Conservation (phyloP, 1,140 invertebrate species). For the Charaxes varanes region DNA sequence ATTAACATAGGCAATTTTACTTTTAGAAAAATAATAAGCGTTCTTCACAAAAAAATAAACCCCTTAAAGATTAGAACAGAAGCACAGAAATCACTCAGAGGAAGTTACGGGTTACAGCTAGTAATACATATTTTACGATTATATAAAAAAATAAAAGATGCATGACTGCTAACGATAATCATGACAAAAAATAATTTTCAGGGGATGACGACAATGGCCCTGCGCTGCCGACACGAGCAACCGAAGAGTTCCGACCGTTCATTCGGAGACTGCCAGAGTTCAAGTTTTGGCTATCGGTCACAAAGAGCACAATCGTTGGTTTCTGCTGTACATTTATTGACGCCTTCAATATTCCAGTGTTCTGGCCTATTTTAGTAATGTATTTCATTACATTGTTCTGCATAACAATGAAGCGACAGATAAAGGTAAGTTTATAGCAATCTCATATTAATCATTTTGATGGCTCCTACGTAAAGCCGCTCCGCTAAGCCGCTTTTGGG, state of each 20-base stretch:
- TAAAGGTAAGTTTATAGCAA: conserved; percentile 83
- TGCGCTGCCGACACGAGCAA: conserved; percentile 93
- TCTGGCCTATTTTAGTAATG: conserved; percentile 99
- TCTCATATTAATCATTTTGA: background rate
- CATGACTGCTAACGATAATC: background rate
- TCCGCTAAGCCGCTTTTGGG: too few relatives aligned
- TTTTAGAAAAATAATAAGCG: too few relatives aligned
- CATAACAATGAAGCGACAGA: conserved; percentile 99
- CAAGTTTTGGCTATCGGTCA: conserved; percentile 99
- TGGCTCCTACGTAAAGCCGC: too few relatives aligned
- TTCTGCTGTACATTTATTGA: conserved; percentile 97
- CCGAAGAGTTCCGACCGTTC: conserved; percentile 99
- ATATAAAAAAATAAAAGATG: background rate
- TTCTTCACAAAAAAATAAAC: too few relatives aligned
- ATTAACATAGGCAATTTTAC: too few relatives aligned
- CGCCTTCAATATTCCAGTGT: conserved; percentile 98
- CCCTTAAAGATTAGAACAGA: too few relatives aligned
- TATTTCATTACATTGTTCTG: conserved; percentile 99
- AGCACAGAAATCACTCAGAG: too few relatives aligned
- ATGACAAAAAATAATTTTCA: conserved; percentile 36
- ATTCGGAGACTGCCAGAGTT: conserved; percentile 98
- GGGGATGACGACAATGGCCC: conserved; percentile 88
- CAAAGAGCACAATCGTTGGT: conserved; percentile 95
- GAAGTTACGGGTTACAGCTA: too few relatives aligned
- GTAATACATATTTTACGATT: too few relatives aligned